Conservation (phyloP, 2,888 invertebrate species). For the Adineta ricciae region DNA sequence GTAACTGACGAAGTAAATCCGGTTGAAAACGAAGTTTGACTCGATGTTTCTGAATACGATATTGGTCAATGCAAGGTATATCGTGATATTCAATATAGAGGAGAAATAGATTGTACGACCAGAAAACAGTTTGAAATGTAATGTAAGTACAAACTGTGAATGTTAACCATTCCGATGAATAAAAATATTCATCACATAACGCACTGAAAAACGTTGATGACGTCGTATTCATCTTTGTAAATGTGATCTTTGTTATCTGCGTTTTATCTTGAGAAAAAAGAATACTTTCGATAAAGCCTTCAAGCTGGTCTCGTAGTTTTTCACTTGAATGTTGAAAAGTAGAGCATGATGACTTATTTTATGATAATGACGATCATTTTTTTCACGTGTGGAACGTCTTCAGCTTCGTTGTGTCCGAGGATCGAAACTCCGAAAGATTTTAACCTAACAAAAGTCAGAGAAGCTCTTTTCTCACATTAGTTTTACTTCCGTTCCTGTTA, state of each 20-base stretch:
- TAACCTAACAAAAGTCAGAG: too few species aligned
- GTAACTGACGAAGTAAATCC: not conserved
- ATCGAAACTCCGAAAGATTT: too few species aligned
- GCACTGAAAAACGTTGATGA: not conserved
- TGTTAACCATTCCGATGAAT: conserved; percentile 14
- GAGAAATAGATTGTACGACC: not conserved
- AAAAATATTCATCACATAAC: conserved; percentile 3
- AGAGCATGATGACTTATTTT: too few species aligned
- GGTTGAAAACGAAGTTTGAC: conserved; percentile 14
- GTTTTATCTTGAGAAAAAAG: too few species aligned
- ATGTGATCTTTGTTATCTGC: not conserved
- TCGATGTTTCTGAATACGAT: conserved; percentile 1
- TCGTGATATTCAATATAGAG: conserved; percentile 1
- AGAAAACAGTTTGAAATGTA: not conserved
- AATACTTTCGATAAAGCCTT: too few species aligned
- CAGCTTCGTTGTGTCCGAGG: too few species aligned
- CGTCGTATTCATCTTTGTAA: not conserved
- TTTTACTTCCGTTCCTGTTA: too few species aligned
- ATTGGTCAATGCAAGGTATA: not conserved
- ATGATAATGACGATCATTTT: too few species aligned
- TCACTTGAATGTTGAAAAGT: too few species aligned
- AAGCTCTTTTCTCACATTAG: too few species aligned
- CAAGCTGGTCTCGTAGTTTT: too few species aligned
- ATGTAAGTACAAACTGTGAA: not conserved
- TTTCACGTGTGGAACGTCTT: too few species aligned